A percentile compares a stretch with the other conserved stretches of the same genome.
These are phyloP conservation scores for Pteruthius melanotis DNA, from an alignment of 2,113 vertebrate species.

Conservation along the genomic window DNA sequence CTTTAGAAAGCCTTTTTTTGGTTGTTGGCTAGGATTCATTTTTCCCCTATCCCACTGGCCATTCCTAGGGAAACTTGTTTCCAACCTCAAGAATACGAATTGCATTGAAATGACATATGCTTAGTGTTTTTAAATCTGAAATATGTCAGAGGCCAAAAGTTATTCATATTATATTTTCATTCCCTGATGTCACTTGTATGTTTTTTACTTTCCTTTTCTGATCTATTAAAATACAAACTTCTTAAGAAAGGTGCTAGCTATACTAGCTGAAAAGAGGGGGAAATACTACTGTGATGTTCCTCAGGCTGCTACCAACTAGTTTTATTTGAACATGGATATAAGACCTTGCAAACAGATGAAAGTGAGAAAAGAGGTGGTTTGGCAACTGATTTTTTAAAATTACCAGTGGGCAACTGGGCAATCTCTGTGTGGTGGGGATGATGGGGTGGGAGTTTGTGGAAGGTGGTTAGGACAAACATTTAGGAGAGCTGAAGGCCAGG, in stretches of 20 bases:
- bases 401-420: too few relatives aligned
- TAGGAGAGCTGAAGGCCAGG: too few relatives aligned
- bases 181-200: neutral
- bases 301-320: neutral
- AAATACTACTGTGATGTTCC: neutral
- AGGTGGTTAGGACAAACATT: too few relatives aligned
- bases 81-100: neutral
- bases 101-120: neutral
- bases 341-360: neutral
- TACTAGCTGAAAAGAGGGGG: neutral
- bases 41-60: neutral
- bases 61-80: neutral
- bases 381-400: neutral
- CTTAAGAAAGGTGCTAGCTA: neutral
- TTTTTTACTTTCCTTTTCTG: neutral
- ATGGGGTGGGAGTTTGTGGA: too few relatives aligned
- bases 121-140: slow-evolving; percentile 20
- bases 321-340: neutral
- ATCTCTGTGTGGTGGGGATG: too few relatives aligned
- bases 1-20: neutral
- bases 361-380: neutral
- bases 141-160: neutral
- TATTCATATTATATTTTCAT: slow-evolving; percentile 2
- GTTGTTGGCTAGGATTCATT: neutral
- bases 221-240: neutral